These are phyloP conservation scores for Lethenteron reissneri DNA, from an alignment of 2,113 vertebrate species.

Conservation along the genomic window DNA sequence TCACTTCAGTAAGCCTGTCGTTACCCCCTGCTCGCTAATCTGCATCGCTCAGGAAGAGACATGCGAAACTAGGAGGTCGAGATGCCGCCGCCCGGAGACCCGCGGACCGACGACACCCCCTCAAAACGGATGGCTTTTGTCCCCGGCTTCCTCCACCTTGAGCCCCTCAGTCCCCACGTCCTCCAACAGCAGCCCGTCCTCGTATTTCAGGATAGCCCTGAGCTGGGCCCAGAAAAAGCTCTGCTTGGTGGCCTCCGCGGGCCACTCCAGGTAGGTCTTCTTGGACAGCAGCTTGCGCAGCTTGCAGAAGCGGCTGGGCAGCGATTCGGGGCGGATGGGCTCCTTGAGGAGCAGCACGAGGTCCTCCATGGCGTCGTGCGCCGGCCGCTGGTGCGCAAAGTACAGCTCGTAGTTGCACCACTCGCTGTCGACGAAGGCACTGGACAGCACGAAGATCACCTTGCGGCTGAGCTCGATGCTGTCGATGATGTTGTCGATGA, in stretches of 20 bases:
- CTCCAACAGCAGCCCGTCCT: not conserved
- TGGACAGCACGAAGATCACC: conserved; percentile 45
- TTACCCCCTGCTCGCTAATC: no score
- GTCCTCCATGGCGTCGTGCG: conserved; percentile 32
- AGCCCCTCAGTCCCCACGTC: no score
- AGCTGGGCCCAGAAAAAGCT: conserved; percentile 48
- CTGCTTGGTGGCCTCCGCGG: conserved; percentile 25
- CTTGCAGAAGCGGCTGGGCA: conserved; percentile 41
- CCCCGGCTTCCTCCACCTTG: no score
- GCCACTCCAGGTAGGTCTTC: conserved; percentile 56
- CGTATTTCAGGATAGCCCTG: conserved; percentile 26
- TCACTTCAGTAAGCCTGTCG: no score
- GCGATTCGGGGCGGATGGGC: conserved; percentile 23
- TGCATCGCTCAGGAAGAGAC: no score
- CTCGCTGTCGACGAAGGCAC: conserved; percentile 44
- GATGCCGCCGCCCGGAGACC: no score
- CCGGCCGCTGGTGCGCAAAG: conserved; percentile 47
- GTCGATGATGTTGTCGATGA: conserved; percentile 60
- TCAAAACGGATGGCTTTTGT: no score
- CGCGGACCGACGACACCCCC: no score
- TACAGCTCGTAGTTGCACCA: conserved; percentile 67
- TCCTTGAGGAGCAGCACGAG: conserved; percentile 45
- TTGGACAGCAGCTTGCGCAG: conserved; percentile 39
- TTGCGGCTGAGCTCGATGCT: conserved; percentile 48
- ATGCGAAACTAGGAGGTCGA: no score